These are phyloP conservation scores for Scaptomyza pallida DNA, from an alignment of 1,140 invertebrate genomes.

Conservation along the genomic window DNA sequence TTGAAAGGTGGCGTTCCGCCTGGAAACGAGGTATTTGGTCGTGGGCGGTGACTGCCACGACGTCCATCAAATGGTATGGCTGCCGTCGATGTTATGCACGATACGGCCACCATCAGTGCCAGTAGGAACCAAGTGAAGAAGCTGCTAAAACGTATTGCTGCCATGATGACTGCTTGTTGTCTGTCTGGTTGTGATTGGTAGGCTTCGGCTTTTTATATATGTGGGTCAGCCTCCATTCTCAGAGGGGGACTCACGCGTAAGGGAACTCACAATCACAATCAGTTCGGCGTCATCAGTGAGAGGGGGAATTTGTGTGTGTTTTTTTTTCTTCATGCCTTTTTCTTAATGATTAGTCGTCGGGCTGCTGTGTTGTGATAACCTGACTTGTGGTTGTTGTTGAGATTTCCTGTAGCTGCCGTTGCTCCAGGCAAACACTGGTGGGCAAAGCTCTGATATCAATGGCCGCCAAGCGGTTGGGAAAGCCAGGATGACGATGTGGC, in stretches of 20 bases:
- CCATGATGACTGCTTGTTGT: slow-evolving; percentile 37
- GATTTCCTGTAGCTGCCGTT: slow-evolving; percentile 17
- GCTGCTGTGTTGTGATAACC: slow-evolving; percentile 29
- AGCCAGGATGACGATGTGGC: slow-evolving; percentile 53
- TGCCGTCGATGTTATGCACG: slow-evolving; percentile 4
- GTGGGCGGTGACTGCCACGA: slow-evolving; percentile 25
- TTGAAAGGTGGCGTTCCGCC: slow-evolving; percentile 68
- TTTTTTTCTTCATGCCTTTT: no score
- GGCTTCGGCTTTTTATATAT: slow-evolving; percentile 53
- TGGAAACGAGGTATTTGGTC: slow-evolving; percentile 8
- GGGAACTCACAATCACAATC: slow-evolving; percentile 39
- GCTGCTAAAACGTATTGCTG: slow-evolving; percentile 29
- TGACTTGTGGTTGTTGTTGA: slow-evolving; percentile 16
- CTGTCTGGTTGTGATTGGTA: not conserved
- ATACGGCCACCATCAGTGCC: slow-evolving; percentile 47
- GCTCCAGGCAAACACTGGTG: slow-evolving; percentile 17
- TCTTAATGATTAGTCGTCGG: not conserved
- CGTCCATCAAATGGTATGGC: slow-evolving; percentile 60
- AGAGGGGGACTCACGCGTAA: not conserved
- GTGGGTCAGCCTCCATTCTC: slow-evolving; percentile 9
- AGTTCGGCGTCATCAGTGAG: not conserved
- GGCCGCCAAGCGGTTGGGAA: slow-evolving; percentile 45
- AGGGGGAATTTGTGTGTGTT: slow-evolving; percentile 33
- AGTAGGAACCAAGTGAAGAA: slow-evolving; percentile 47
- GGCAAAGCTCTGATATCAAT: slow-evolving; percentile 42